phyloP scores from a whole-genome alignment of 2,113 vertebrate genomes.

The Chaetodon trifascialis region DNA sequence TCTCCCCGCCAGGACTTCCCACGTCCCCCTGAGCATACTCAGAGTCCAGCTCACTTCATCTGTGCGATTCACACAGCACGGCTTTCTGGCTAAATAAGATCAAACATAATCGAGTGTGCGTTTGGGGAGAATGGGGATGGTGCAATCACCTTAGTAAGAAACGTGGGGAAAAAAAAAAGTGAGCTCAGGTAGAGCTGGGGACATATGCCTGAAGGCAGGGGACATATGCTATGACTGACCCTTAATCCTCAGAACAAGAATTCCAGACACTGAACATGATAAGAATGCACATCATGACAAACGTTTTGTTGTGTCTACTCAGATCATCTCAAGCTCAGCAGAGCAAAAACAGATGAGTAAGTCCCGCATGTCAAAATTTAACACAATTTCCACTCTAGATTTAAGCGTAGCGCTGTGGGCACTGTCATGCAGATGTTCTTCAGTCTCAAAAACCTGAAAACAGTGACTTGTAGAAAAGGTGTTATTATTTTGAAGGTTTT shows the following conservation, averaged over 20 bases:
- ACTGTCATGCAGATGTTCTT: not conserved
- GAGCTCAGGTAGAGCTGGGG: constrained; percentile 12
- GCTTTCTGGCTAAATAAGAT: constrained; percentile 40
- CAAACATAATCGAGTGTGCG: constrained; percentile 25
- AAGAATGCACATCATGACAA: constrained; percentile 23
- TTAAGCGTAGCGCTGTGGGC: not conserved
- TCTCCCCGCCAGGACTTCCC: constrained; percentile 52
- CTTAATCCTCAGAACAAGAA: constrained; percentile 24
- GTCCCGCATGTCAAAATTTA: not conserved
- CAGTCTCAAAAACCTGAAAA: not conserved
- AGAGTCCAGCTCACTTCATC: constrained; percentile 67
- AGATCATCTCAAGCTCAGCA: constrained; percentile 19
- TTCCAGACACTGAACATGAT: constrained; percentile 19
- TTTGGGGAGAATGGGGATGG: constrained; percentile 8
- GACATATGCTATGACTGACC: constrained; percentile 48
- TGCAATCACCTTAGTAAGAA: constrained; percentile 9
- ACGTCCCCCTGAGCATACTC: constrained; percentile 44
- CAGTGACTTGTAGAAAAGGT: not conserved
- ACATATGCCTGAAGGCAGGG: constrained; percentile 49
- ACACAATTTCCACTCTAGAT: not conserved
- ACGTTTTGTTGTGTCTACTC: constrained; percentile 23
- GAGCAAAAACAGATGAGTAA: constrained; percentile 7
- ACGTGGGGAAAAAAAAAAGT: not conserved
- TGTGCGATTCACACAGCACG: not conserved
- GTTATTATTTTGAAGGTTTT: constrained; percentile 15